phyloP scores from a whole-genome alignment of 2,797 vertebrate genomes.

The Thunnus albacares region DNA sequence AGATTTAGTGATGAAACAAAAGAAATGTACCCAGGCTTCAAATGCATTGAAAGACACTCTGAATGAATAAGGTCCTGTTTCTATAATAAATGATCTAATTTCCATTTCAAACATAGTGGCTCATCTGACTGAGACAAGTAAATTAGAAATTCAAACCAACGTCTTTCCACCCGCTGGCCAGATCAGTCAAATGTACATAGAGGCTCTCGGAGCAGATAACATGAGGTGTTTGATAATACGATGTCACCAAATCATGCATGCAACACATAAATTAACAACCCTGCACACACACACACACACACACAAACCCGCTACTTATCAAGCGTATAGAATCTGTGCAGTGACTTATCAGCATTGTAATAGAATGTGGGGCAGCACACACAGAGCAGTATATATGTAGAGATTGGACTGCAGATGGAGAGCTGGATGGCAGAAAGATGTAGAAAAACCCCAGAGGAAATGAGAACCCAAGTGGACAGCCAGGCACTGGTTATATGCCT shows the following conservation, averaged over 20 bases:
- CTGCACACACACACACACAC: not conserved
- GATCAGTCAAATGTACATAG: not conserved
- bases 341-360: not conserved
- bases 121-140: constrained; percentile 1
- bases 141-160: constrained; percentile 14
- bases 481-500: not conserved
- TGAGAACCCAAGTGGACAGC: not conserved
- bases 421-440: not conserved
- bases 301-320: not conserved
- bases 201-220: not conserved
- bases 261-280: constrained; percentile 12
- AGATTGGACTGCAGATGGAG: not conserved
- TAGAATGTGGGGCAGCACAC: not conserved
- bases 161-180: constrained; percentile 15
- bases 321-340: not conserved
- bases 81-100: not conserved
- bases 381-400: not conserved
- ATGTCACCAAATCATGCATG: constrained; percentile 15
- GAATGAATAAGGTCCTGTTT: not conserved
- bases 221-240: constrained; percentile 23
- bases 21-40: not conserved
- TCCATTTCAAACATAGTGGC: constrained; percentile 1
- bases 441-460: constrained; percentile 24
- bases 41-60: not conserved
- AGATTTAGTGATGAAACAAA: not conserved